Conservation (phyloP, 2,888 invertebrate species). For the Tipula lateralis region DNA sequence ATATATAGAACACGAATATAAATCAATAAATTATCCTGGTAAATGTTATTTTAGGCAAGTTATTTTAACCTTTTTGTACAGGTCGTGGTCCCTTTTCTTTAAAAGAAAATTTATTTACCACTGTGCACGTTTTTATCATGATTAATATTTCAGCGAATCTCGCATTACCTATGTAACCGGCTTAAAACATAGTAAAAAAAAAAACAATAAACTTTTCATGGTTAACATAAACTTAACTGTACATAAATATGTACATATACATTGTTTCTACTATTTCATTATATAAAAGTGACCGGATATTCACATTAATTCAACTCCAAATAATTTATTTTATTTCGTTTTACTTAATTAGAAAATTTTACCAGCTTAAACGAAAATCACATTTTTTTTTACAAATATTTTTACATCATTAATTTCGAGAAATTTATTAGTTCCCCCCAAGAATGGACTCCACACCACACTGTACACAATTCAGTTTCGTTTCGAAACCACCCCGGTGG, state of each 20-base stretch:
- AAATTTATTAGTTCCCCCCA: constrained; percentile 24
- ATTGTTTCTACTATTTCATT: background rate
- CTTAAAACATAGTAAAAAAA: too few relatives aligned
- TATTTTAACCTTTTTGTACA: background rate
- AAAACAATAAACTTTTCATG: background rate
- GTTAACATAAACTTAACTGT: background rate
- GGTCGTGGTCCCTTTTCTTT: background rate
- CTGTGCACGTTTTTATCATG: background rate
- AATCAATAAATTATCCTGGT: background rate
- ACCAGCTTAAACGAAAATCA: background rate
- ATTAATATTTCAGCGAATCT: background rate
- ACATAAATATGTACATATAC: background rate
- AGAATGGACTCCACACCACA: background rate
- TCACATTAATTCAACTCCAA: background rate
- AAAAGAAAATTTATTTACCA: background rate
- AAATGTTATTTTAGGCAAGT: constrained; percentile 5
- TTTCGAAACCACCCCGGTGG: background rate
- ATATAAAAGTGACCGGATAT: background rate
- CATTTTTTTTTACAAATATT: background rate
- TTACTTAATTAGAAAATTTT: background rate
- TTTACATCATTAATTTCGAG: constrained; percentile 11
- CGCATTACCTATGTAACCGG: background rate
- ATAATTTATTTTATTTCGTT: background rate
- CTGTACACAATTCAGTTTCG: background rate
- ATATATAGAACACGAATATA: background rate